These are phyloP conservation scores for Oligia strigilis DNA, from an alignment of 2,888 invertebrate genomes.

Conservation along the genomic window DNA sequence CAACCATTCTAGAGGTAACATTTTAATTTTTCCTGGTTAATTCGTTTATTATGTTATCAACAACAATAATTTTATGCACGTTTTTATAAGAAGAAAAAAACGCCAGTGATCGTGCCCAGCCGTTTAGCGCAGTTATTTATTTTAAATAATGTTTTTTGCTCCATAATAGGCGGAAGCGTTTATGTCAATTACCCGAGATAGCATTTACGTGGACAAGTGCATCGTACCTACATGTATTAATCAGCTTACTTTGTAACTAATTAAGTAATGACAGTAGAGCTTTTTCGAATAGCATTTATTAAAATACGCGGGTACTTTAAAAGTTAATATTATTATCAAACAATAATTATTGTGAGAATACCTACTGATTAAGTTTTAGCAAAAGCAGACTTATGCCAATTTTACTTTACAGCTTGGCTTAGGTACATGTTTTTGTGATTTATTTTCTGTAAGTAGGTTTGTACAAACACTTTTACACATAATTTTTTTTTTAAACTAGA, in stretches of 20 bases:
- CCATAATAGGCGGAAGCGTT: conserved; percentile 40
- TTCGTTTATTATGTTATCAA: background rate
- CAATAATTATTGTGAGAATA: background rate
- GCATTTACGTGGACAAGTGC: conserved; percentile 10
- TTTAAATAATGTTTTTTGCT: conserved; percentile 15
- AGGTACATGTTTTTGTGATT: too few species aligned
- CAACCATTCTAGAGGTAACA: too few species aligned
- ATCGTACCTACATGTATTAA: conserved; percentile 9
- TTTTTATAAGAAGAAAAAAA: background rate
- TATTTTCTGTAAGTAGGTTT: too few species aligned
- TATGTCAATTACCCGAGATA: conserved; percentile 46
- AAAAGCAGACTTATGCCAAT: background rate
- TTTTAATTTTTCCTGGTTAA: too few species aligned
- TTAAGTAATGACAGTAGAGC: background rate
- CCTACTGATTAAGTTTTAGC: background rate
- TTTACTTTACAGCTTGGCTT: background rate
- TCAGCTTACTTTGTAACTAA: conserved; percentile 32
- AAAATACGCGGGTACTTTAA: background rate
- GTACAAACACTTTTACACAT: too few species aligned
- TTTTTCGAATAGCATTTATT: background rate
- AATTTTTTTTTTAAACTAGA: too few species aligned
- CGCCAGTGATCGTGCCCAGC: background rate
- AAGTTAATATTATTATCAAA: background rate
- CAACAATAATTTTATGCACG: background rate
- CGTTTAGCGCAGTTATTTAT: conserved; percentile 27